A percentile compares a stretch with the other conserved stretches of the same genome.
phyloP scores from a whole-genome alignment of 2,113 vertebrate genomes.

The Phrynosoma blainvillii region DNA sequence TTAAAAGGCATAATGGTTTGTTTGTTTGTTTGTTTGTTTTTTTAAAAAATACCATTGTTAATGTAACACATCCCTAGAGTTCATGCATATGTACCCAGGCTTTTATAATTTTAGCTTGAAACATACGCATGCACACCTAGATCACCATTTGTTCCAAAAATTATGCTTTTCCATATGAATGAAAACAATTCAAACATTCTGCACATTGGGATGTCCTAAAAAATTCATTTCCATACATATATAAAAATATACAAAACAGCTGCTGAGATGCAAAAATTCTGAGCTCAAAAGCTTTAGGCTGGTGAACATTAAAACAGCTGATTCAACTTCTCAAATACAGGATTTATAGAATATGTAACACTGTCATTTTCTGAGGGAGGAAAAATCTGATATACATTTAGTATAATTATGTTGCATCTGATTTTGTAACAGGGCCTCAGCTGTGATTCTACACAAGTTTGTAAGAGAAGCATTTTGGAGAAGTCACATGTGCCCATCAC shows the following conservation, averaged over 20 bases:
- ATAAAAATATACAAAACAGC: conserved; percentile 43
- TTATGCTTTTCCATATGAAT: not conserved
- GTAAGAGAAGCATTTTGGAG: conserved; percentile 53
- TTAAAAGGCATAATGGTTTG: not conserved
- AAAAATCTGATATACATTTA: conserved; percentile 55
- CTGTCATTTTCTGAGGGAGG: conserved; percentile 61
- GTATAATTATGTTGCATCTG: conserved; percentile 66
- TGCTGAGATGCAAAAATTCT: conserved; percentile 60
- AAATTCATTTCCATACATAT: conserved; percentile 34
- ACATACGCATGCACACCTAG: not conserved
- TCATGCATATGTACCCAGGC: not conserved
- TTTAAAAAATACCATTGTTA: not conserved
- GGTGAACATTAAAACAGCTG: conserved; percentile 68
- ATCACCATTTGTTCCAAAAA: not conserved
- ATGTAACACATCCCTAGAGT: not conserved
- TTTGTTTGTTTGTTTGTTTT: not conserved
- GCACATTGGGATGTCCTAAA: conserved; percentile 7
- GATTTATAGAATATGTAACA: conserved; percentile 64
- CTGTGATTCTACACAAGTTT: conserved; percentile 61
- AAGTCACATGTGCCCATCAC: conserved; percentile 39
- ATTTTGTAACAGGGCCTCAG: conserved; percentile 64
- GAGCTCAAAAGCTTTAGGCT: conserved; percentile 46
- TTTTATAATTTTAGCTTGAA: conserved; percentile 5
- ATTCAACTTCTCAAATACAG: conserved; percentile 60
- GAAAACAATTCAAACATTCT: conserved; percentile 37